Conservation (phyloP, 2,113 vertebrate species). For the Corythaixoides concolor region DNA sequence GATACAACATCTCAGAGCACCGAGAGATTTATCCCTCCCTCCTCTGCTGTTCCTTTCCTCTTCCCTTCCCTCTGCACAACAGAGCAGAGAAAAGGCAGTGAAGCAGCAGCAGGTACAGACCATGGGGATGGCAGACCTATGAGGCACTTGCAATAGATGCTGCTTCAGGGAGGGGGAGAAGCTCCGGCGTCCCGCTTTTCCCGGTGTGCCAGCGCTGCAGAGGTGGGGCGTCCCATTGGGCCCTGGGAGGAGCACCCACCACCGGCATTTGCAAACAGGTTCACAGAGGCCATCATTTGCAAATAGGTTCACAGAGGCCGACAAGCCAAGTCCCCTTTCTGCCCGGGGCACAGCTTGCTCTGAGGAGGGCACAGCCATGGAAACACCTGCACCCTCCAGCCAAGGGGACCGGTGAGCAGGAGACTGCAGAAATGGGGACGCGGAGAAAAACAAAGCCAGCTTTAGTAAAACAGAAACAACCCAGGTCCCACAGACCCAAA, state of each 20-base stretch:
- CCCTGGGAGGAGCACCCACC: slow-evolving; percentile 32
- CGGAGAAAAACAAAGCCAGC: neutral
- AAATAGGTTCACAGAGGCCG: neutral
- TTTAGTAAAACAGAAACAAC: neutral
- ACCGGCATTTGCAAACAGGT: slow-evolving; percentile 45
- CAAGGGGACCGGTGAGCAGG: neutral
- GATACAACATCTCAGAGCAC: neutral
- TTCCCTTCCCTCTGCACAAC: neutral
- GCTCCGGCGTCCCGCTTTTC: neutral
- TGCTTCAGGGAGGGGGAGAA: neutral
- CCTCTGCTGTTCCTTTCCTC: neutral
- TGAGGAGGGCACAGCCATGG: neutral
- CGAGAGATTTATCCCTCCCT: neutral
- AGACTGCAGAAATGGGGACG: neutral
- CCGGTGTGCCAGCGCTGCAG: accelerated
- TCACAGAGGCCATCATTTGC: slow-evolving; percentile 36
- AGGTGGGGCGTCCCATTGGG: neutral
- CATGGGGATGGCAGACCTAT: neutral
- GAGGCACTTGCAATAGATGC: neutral
- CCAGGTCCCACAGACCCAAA: neutral
- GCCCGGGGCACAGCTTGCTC: neutral
- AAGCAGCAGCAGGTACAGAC: neutral
- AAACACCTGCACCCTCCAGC: neutral
- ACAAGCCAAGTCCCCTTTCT: neutral
- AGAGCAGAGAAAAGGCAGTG: neutral